A percentile compares a stretch with the other conserved stretches of the same genome.
These are phyloP conservation scores for Sphinx pinastri DNA, from an alignment of 2,888 invertebrate species.

Conservation along the genomic window DNA sequence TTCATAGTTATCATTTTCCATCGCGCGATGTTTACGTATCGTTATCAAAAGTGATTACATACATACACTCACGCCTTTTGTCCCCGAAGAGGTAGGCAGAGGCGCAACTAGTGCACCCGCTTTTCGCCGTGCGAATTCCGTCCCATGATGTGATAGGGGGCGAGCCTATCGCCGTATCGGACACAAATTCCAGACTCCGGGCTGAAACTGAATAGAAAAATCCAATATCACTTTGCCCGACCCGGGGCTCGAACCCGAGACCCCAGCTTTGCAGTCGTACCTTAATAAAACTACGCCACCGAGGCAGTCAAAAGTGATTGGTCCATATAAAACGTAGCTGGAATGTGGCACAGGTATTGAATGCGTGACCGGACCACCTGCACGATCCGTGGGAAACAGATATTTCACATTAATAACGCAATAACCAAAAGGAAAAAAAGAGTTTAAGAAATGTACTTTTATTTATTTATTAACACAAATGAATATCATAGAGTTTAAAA, in stretches of 20 bases:
- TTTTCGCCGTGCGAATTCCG: too few relatives aligned
- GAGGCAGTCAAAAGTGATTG: not conserved
- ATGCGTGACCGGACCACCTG: slow-evolving; percentile 13
- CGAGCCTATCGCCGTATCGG: not conserved
- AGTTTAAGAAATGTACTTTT: not conserved
- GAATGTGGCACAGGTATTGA: slow-evolving; percentile 27
- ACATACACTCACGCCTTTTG: too few relatives aligned
- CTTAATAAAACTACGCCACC: too few relatives aligned
- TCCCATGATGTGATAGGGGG: too few relatives aligned
- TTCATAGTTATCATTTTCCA: too few relatives aligned
- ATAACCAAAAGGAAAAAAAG: not conserved
- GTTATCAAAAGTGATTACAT: too few relatives aligned
- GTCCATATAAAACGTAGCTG: slow-evolving; percentile 34
- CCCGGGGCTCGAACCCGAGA: not conserved
- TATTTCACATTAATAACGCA: slow-evolving; percentile 10
- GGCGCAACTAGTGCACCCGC: too few relatives aligned
- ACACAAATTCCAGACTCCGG: not conserved
- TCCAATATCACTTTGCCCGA: not conserved
- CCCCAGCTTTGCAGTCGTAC: not conserved
- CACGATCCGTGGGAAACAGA: slow-evolving; percentile 26
- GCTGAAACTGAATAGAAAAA: not conserved
- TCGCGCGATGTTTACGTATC: too few relatives aligned
- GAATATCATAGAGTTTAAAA: too few relatives aligned
- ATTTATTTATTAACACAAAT: too few relatives aligned
- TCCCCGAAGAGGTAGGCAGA: too few relatives aligned